phyloP scores from a whole-genome alignment of 2,113 vertebrate species.

The Xiphias gladius region DNA sequence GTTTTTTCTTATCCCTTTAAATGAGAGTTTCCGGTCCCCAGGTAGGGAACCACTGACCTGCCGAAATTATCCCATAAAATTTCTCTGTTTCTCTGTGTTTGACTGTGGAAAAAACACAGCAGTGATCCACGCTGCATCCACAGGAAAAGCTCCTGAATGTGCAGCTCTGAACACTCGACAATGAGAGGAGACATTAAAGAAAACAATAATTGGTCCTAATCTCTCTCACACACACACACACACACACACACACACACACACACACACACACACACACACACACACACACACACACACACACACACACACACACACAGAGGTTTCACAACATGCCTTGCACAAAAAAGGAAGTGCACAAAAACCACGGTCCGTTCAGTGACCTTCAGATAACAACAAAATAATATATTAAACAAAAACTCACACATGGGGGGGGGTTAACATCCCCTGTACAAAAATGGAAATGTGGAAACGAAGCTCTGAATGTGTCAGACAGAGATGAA shows the following conservation, averaged over 20 bases:
- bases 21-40: no score
- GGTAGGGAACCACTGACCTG: no score
- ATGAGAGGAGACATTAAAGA: neutral
- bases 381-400: conserved; percentile 34
- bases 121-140: no score
- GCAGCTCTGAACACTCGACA: neutral
- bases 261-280: neutral
- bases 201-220: neutral
- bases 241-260: neutral
- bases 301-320: neutral
- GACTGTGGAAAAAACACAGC: no score
- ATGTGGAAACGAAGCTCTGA: conserved; percentile 17
- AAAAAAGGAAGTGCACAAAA: conserved; percentile 48
- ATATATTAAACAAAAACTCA: neutral
- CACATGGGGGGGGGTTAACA: neutral
- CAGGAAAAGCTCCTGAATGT: neutral
- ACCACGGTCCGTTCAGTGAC: neutral
- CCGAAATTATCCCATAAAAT: no score
- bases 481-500: neutral
- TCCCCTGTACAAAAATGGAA: conserved; percentile 50
- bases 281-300: neutral
- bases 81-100: no score
- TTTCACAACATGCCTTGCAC: conserved; percentile 43
- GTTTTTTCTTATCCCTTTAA: no score
- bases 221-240: neutral